Percentiles rank a stretch among this genome's conserved stretches.
Conservation (phyloP, 1,140 invertebrate genomes). For the Listronotus bonariensis region DNA sequence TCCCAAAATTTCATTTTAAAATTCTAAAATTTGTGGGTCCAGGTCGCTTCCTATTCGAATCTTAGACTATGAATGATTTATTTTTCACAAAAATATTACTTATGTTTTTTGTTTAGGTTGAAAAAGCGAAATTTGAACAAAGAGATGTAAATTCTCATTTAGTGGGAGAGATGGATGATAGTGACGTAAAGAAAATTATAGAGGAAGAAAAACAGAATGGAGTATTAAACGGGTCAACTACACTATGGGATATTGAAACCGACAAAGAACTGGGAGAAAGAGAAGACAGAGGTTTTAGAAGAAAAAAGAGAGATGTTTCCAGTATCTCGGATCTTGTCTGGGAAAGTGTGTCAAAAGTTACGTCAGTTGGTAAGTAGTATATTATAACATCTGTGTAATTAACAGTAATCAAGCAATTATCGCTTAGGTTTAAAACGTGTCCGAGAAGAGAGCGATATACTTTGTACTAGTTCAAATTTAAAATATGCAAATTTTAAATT, state of each 20-base stretch:
- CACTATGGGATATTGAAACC: slow-evolving; percentile 54
- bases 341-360: slow-evolving; percentile 43
- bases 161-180: slow-evolving; percentile 48
- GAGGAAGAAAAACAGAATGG: slow-evolving; percentile 46
- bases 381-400: too few species aligned
- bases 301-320: slow-evolving; percentile 44
- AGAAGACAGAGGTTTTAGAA: slow-evolving; percentile 44
- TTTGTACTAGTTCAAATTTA: too few species aligned
- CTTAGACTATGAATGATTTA: too few species aligned
- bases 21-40: too few species aligned
- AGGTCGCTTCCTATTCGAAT: too few species aligned
- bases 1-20: too few species aligned
- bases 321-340: slow-evolving; percentile 24
- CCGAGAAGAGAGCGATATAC: too few species aligned
- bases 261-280: slow-evolving; percentile 52
- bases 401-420: too few species aligned
- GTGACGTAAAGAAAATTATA: slow-evolving; percentile 46
- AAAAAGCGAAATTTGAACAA: slow-evolving; percentile 53
- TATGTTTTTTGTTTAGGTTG: slow-evolving; percentile 32
- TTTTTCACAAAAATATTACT: too few species aligned
- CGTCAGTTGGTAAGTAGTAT: slow-evolving; percentile 53
- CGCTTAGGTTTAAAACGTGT: too few species aligned
- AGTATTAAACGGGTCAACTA: slow-evolving; percentile 45
- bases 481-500: too few species aligned
- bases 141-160: slow-evolving; percentile 49